Conservation (phyloP, 2,797 vertebrate genomes). For the Coracias cyanogaster region DNA sequence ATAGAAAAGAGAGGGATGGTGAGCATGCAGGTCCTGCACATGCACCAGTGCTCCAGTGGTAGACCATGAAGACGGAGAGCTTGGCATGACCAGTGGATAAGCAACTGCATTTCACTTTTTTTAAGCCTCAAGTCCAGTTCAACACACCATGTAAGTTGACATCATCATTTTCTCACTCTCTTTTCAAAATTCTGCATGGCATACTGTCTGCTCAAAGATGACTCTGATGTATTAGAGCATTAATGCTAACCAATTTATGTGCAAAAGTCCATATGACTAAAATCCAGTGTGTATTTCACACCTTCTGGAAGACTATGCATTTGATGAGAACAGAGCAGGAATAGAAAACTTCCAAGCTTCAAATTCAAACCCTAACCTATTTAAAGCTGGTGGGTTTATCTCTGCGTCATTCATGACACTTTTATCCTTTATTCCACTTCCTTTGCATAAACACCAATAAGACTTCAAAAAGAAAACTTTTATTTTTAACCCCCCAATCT, state of each 20-base stretch:
- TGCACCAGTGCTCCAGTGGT: accelerated
- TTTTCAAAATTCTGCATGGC: neutral
- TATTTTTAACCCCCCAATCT: neutral
- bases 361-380: neutral
- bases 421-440: neutral
- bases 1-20: neutral
- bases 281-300: neutral
- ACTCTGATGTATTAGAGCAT: neutral
- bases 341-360: neutral
- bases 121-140: neutral
- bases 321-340: neutral
- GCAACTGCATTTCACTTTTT: neutral
- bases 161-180: neutral
- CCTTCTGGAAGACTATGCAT: neutral
- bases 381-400: neutral
- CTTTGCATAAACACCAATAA: neutral
- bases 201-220: neutral
- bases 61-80: neutral
- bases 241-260: neutral
- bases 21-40: neutral
- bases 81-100: neutral
- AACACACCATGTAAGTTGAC: accelerated
- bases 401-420: neutral
- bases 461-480: neutral
- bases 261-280: neutral